A percentile compares a stretch with the other conserved stretches of the same genome.
phyloP scores from a whole-genome alignment of 2,797 vertebrate genomes.

The Halcyon smyrnensis region DNA sequence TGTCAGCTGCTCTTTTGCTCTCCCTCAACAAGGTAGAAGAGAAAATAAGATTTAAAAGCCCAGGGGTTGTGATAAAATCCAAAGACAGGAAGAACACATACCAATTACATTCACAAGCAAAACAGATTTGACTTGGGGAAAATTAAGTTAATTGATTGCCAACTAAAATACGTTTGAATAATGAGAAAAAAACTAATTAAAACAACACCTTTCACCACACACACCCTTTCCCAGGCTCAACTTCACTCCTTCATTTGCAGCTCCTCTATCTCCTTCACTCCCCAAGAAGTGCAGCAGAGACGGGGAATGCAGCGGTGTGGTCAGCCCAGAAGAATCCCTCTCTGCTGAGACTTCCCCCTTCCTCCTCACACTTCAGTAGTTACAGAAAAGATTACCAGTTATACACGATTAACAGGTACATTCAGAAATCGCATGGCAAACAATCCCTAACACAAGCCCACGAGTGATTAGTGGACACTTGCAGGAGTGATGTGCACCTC shows the following conservation, averaged over 20 bases:
- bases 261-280: too few species aligned
- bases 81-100: neutral
- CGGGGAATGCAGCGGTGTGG: neutral
- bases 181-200: neutral
- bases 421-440: too few species aligned
- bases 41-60: neutral
- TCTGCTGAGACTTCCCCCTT: neutral
- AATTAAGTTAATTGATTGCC: neutral
- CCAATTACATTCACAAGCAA: neutral
- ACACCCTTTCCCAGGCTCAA: neutral
- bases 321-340: neutral
- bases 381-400: neutral
- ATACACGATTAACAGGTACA: neutral
- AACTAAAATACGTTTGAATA: neutral
- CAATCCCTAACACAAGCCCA: too few species aligned
- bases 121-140: neutral
- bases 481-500: too few species aligned
- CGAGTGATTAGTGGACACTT: too few species aligned
- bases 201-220: neutral
- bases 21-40: neutral
- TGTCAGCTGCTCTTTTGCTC: neutral
- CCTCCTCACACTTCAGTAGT: neutral
- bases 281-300: neutral
- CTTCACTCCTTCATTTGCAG: neutral
- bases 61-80: neutral